Evolutionary conservation across 2,113 vertebrate species (phyloP).

Genomic region (Pelodiscus sinensis): DNA sequence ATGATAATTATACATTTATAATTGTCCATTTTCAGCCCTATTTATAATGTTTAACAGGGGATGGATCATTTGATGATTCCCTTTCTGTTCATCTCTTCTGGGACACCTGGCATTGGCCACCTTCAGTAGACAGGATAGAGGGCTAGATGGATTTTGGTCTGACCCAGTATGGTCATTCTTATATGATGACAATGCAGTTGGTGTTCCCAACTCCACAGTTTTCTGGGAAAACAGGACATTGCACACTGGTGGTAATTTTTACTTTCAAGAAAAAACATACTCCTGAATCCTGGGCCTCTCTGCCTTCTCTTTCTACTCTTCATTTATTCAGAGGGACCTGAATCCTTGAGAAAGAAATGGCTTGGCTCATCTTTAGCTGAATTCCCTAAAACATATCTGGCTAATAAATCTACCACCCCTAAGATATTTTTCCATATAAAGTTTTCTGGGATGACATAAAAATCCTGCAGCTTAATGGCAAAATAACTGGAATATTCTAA

Average conservation of each 20-base stretch:
- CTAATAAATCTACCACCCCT: constrained; percentile 14
- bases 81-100: too few relatives aligned
- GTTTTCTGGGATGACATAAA: background rate
- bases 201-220: background rate
- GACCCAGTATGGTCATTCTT: background rate
- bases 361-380: background rate
- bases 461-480: background rate
- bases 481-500: background rate
- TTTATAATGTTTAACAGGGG: background rate
- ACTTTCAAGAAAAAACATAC: constrained; percentile 21
- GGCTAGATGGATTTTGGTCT: too few relatives aligned
- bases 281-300: constrained; percentile 1
- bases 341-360: background rate
- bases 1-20: too few relatives aligned
- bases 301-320: background rate
- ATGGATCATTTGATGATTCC: too few relatives aligned
- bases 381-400: background rate
- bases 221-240: background rate
- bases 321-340: background rate
- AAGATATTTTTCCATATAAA: constrained; percentile 25
- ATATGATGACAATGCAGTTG: constrained; percentile 41
- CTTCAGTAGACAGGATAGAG: too few relatives aligned
- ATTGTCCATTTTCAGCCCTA: too few relatives aligned
- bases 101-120: too few relatives aligned
- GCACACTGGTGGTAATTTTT: constrained; percentile 1